Percentiles rank a stretch among this genome's conserved stretches.
phyloP scores from a whole-genome alignment of 2,797 vertebrate genomes.

The Botia kubotai region DNA sequence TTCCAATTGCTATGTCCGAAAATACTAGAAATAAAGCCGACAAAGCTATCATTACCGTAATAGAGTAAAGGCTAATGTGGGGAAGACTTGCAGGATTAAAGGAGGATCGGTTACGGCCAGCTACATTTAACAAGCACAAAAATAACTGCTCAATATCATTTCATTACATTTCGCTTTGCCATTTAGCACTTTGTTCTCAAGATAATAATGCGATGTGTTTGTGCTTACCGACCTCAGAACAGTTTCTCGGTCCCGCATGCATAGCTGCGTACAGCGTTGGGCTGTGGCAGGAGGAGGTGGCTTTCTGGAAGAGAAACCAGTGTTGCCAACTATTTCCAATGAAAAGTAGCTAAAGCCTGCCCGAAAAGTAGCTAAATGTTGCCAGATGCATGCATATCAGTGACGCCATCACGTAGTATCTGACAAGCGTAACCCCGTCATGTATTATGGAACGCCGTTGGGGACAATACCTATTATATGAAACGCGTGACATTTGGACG shows the following conservation, averaged over 20 bases:
- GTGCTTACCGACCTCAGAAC: slow-evolving; percentile 16
- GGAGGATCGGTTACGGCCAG: not conserved
- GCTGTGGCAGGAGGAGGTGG: not conserved
- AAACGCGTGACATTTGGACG: too few relatives aligned
- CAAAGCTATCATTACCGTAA: not conserved
- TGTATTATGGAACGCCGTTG: too few relatives aligned
- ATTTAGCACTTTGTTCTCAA: not conserved
- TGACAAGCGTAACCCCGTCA: too few relatives aligned
- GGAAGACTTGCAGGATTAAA: not conserved
- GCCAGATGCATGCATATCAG: too few relatives aligned
- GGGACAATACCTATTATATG: too few relatives aligned
- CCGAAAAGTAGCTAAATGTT: too few relatives aligned
- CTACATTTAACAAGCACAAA: not conserved
- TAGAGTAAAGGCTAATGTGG: slow-evolving; percentile 4
- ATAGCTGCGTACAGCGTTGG: not conserved
- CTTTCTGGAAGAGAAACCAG: not conserved
- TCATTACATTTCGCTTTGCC: not conserved
- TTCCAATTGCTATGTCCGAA: not conserved
- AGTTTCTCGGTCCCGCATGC: slow-evolving; percentile 8
- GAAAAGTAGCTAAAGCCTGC: too few relatives aligned
- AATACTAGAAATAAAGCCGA: not conserved
- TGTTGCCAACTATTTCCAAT: too few relatives aligned
- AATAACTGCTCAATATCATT: not conserved
- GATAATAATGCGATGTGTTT: slow-evolving; percentile 2
- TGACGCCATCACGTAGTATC: too few relatives aligned